Conservation (phyloP, 2,113 vertebrate species). For the Elaphurus davidianus region DNA sequence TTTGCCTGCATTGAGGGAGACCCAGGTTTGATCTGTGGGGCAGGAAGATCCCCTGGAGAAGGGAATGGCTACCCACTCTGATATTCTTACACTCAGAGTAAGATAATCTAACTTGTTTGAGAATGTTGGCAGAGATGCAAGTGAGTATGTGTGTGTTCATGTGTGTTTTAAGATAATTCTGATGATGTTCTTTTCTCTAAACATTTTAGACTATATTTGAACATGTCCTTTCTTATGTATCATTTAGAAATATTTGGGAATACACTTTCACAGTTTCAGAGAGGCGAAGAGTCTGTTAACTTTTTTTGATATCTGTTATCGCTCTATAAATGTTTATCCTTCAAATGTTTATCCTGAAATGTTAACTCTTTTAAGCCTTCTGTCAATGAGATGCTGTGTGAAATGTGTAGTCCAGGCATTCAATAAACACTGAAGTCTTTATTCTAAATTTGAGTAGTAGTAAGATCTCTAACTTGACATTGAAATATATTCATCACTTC, state of each 20-base stretch:
- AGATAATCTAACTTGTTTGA: slow-evolving; percentile 16
- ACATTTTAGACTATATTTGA: slow-evolving; percentile 51
- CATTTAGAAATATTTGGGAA: slow-evolving; percentile 34
- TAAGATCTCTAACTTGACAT: neutral
- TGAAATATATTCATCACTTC: neutral
- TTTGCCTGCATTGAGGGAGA: neutral
- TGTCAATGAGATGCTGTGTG: neutral
- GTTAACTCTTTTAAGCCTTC: slow-evolving; percentile 9
- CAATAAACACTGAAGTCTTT: neutral
- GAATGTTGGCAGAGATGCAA: neutral
- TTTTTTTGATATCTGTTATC: slow-evolving; percentile 41
- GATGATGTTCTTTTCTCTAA: slow-evolving; percentile 37
- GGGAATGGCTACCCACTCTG: neutral
- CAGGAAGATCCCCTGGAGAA: neutral
- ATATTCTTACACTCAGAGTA: neutral
- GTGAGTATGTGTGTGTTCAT: neutral
- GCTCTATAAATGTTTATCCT: slow-evolving; percentile 18
- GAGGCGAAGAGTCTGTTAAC: slow-evolving; percentile 15
- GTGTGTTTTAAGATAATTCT: neutral
- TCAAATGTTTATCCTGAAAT: slow-evolving; percentile 5
- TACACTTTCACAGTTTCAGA: neutral
- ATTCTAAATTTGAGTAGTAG: neutral
- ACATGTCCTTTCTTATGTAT: slow-evolving; percentile 32
- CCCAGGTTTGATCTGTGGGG: neutral
- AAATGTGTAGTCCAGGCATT: neutral